Conservation (phyloP, 1,140 invertebrate genomes). For the Drosophila prosaltans region DNA sequence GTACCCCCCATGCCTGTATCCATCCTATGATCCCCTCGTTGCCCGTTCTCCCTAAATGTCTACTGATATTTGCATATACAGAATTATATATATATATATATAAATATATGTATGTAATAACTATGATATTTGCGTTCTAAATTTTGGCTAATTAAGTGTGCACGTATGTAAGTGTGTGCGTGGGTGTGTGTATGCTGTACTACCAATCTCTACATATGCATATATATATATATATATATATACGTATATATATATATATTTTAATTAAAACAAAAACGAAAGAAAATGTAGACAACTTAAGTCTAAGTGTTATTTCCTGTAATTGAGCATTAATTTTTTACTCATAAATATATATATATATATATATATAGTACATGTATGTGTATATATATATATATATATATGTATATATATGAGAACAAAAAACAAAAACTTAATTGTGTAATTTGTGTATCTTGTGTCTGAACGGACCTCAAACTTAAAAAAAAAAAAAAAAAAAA, state of each 20-base stretch:
- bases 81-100: conserved; percentile 12
- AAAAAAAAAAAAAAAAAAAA: conserved; percentile 34
- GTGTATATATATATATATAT: conserved; percentile 29
- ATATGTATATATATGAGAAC: conserved; percentile 4
- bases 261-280: conserved; percentile 55
- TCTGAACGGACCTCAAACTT: conserved; percentile 80
- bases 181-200: conserved; percentile 13
- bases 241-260: conserved; percentile 51
- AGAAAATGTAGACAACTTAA: conserved; percentile 65
- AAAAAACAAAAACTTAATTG: conserved; percentile 46
- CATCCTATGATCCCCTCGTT: background rate
- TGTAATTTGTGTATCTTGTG: conserved; percentile 72
- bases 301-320: conserved; percentile 80
- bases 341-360: conserved; percentile 38
- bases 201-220: conserved; percentile 20
- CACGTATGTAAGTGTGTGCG: background rate
- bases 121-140: conserved; percentile 11
- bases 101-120: background rate
- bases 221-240: conserved; percentile 49
- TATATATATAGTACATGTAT: background rate
- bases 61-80: conserved; percentile 18
- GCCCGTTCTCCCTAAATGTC: conserved; percentile 12
- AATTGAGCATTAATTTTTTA: conserved; percentile 80
- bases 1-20: background rate
- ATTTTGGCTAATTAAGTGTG: conserved; percentile 13